Evolutionary conservation across 2,113 vertebrate genomes (phyloP).

Genomic region (Dipodomys ordii): DNA sequence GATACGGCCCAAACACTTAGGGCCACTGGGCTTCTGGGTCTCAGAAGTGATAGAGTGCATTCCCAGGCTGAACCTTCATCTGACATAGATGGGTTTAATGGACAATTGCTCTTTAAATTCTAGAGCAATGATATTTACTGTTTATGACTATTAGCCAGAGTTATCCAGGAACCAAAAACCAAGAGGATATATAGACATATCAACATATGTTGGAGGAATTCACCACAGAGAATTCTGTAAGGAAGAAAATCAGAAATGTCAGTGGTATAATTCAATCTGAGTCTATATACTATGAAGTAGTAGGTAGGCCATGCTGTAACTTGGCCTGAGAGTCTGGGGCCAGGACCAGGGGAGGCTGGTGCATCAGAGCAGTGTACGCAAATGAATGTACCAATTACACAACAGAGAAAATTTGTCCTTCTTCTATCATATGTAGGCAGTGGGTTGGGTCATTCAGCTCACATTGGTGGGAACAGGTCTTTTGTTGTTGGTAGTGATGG

Average conservation of each 20-base stretch:
- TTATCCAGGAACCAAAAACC: not conserved
- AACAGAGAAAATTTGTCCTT: not conserved
- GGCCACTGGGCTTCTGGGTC: fast-evolving
- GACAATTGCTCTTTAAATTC: not conserved
- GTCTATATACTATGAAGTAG: not conserved
- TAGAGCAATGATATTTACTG: not conserved
- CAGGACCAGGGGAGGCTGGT: not conserved
- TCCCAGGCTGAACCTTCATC: not conserved
- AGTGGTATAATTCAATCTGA: not conserved
- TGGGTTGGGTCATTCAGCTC: too few relatives aligned
- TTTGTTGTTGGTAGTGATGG: too few relatives aligned
- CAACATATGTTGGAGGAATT: not conserved
- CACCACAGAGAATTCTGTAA: not conserved
- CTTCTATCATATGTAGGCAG: not conserved
- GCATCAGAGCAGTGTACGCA: too few relatives aligned
- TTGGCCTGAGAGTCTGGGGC: not conserved
- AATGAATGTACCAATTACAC: not conserved
- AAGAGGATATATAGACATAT: not conserved
- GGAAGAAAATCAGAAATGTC: not conserved
- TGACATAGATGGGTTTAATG: not conserved
- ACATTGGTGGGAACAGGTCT: not conserved
- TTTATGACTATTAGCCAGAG: not conserved
- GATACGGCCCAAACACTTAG: too few relatives aligned
- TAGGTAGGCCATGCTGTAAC: not conserved
- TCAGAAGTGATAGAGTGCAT: not conserved